Base-by-base conservation (phyloP, 1,140 invertebrate genomes). In the Lanistes nyassanus region DNA sequence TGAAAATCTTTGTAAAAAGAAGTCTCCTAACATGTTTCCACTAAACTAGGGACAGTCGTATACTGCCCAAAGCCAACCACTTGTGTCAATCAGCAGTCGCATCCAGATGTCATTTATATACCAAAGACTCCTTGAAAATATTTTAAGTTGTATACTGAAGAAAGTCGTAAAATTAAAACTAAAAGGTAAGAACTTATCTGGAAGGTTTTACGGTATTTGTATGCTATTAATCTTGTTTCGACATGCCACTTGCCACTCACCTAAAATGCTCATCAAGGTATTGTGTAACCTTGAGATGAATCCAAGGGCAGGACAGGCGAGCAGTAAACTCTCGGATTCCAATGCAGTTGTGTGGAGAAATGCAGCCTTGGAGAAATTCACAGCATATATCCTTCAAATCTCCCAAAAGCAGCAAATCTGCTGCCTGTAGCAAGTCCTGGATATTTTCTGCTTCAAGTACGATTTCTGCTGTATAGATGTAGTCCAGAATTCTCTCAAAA, bases 401-500 rank as follows among this genome's bases (percentile, higher is more conserved):
- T 2, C 56, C 70, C 72, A 87, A 60, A 0, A 87, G 78, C 13
- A 87, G 74, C 23, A 85, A 64, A 75, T 87, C 86, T 19, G 86
- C 80, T 16, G 85, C 86, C 76, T 87, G 79, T 19, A 87, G 76
- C 34, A 86, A 80, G 60, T 86, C 83, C 73, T 87, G 86, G 75
- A 87, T 86, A 64, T 86, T 87, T 7, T 84, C 83, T 51, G 84
- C 79, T 64, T 72, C 78, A 11, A 87, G 67, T 3, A 51, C 71
- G n/a, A 86, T 84, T 55, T 83, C 78, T 31, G 85, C 80, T 36
- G 86, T 87, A 74, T 86, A 87, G 55, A 87, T 85, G 76, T 85
- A 87, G 60, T 86, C 83, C 23, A 85, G 74, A n/a, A 87, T 85
- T 23, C 74, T 80, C 47, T 79, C 37, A 77, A 87, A 87, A 60